Conservation (phyloP, 2,888 invertebrate genomes). For the Hesperia comma region DNA sequence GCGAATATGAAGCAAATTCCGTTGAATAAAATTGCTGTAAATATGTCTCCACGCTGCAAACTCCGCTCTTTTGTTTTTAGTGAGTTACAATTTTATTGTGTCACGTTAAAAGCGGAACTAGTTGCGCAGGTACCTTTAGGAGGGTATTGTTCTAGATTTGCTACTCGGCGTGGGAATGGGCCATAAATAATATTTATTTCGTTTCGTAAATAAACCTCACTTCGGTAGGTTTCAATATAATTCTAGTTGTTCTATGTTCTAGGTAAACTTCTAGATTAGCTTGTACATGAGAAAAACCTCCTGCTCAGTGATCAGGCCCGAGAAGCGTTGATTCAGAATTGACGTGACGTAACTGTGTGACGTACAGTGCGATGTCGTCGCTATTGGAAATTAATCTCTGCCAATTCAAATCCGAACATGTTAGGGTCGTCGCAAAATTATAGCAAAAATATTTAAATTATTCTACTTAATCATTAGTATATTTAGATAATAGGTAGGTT, state of each 20-base stretch:
- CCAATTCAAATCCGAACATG: too few relatives aligned
- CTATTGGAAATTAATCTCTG: too few relatives aligned
- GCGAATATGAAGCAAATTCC: constrained; percentile 31
- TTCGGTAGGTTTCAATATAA: background rate
- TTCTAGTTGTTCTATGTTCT: background rate
- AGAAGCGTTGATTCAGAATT: too few relatives aligned
- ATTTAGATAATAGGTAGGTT: too few relatives aligned
- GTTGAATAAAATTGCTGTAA: constrained; percentile 33
- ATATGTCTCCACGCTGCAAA: constrained; percentile 22
- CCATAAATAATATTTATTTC: constrained; percentile 7
- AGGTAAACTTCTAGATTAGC: too few relatives aligned
- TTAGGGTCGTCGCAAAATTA: too few relatives aligned
- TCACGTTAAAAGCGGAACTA: constrained; percentile 3
- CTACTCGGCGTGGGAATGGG: background rate
- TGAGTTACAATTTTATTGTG: constrained; percentile 9
- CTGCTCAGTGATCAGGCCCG: too few relatives aligned
- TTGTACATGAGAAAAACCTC: too few relatives aligned
- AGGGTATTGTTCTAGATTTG: background rate
- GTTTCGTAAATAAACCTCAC: background rate
- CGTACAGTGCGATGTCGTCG: too few relatives aligned
- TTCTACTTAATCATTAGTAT: too few relatives aligned
- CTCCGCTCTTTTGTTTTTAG: constrained; percentile 30
- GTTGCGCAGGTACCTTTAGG: background rate
- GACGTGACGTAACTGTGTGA: too few relatives aligned
- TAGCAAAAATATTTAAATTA: too few relatives aligned